These are phyloP conservation scores for Meriones unguiculatus DNA, from an alignment of 2,113 vertebrate genomes.

Conservation along the genomic window DNA sequence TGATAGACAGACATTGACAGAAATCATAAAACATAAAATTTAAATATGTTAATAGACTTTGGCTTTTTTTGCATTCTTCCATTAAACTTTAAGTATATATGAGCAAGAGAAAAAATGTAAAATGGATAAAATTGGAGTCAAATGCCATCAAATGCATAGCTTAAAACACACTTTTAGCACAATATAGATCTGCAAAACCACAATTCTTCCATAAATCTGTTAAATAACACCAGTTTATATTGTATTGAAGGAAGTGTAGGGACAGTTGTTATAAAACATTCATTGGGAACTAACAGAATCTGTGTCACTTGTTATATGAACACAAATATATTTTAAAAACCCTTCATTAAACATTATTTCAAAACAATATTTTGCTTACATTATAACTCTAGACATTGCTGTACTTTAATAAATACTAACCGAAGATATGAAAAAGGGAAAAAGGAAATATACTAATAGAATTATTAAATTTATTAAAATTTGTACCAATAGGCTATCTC, in stretches of 20 bases:
- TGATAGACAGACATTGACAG: background rate
- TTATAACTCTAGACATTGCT: background rate
- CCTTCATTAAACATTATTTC: background rate
- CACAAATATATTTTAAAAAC: background rate
- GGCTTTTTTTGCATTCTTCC: background rate
- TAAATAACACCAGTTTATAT: background rate
- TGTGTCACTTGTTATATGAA: background rate
- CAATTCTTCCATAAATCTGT: background rate
- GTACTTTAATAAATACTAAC: background rate
- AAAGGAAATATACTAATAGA: background rate
- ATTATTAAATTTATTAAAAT: slow-evolving; percentile 17
- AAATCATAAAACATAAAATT: background rate
- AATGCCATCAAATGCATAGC: background rate
- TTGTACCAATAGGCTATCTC: background rate
- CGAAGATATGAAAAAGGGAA: background rate
- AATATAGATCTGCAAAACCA: background rate
- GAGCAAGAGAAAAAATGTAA: background rate
- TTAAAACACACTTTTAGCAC: background rate
- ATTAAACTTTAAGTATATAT: background rate
- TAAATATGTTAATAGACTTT: background rate
- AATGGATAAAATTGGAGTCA: background rate
- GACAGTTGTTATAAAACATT: background rate
- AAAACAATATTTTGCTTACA: background rate
- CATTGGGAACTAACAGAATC: background rate
- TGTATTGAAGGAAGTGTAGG: fast-evolving